Evolutionary conservation across 2,888 invertebrate genomes (phyloP).

Genomic region (Phytoseiulus persimilis): DNA sequence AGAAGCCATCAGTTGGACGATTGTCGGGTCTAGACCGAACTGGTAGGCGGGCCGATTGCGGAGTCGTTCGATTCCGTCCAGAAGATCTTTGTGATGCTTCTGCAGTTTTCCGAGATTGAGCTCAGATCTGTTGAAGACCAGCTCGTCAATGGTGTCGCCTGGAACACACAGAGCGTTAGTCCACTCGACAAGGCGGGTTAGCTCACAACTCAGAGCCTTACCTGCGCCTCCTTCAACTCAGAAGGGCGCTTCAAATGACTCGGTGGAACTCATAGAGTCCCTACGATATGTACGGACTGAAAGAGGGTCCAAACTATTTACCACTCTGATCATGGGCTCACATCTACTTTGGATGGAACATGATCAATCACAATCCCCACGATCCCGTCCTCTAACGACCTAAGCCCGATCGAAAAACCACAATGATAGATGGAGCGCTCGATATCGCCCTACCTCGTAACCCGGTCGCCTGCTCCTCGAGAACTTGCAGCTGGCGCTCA

Average conservation of each 20-base stretch:
- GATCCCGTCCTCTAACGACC: no score
- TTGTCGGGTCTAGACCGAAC: slow-evolving; percentile 30
- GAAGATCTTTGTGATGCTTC: slow-evolving; percentile 9
- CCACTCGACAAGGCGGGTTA: neutral
- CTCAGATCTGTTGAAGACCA: slow-evolving; percentile 25
- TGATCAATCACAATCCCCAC: neutral
- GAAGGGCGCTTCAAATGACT: slow-evolving; percentile 32
- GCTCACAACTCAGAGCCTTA: neutral
- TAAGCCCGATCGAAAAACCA: no score
- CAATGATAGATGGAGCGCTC: neutral
- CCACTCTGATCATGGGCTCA: slow-evolving; percentile 5
- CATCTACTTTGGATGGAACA: neutral
- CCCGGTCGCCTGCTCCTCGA: slow-evolving; percentile 14
- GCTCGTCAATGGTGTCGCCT: slow-evolving; percentile 35
- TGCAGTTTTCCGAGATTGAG: slow-evolving; percentile 18
- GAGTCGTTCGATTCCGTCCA: slow-evolving; percentile 7
- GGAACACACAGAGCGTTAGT: slow-evolving; percentile 21
- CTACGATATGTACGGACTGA: slow-evolving; percentile 33
- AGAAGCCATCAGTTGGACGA: slow-evolving; percentile 21
- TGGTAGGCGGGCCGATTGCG: slow-evolving; percentile 13
- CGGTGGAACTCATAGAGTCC: slow-evolving; percentile 21
- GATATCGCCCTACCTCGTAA: neutral
- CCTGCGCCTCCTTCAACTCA: slow-evolving; percentile 25
- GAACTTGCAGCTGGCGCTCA: slow-evolving; percentile 15
- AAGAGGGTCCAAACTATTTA: neutral